A percentile compares a stretch with the other conserved stretches of the same genome.
These are phyloP conservation scores for Spisula solida DNA, from an alignment of 2,888 invertebrate species.

Conservation along the genomic window DNA sequence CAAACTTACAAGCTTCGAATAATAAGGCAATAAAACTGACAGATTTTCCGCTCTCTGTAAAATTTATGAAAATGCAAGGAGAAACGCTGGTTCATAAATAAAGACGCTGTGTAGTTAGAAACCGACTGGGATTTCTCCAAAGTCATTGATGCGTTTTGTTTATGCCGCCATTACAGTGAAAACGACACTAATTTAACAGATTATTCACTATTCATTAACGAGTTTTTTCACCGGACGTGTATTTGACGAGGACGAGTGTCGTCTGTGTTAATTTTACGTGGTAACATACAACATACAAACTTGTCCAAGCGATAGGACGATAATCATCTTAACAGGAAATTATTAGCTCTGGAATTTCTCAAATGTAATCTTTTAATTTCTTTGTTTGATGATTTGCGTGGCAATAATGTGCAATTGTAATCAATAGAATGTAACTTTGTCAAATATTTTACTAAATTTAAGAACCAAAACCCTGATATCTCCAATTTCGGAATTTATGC, in stretches of 20 bases:
- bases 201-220: neutral
- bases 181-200: slow-evolving; percentile 23
- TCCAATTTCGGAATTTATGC: too few species aligned
- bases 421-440: too few species aligned
- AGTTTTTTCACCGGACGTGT: neutral
- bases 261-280: neutral
- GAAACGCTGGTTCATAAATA: slow-evolving; percentile 35
- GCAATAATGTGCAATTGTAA: neutral
- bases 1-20: slow-evolving; percentile 49
- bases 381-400: neutral
- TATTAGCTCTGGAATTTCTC: slow-evolving; percentile 14
- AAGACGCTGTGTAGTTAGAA: neutral
- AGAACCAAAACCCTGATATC: too few species aligned
- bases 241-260: neutral
- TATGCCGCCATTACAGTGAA: slow-evolving; percentile 20
- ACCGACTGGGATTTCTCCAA: slow-evolving; percentile 26
- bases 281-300: neutral
- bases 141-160: slow-evolving; percentile 46
- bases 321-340: slow-evolving; percentile 14
- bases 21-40: slow-evolving; percentile 61
- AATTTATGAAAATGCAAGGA: slow-evolving; percentile 58
- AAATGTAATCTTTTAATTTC: neutral
- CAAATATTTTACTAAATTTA: too few species aligned
- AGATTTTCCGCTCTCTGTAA: slow-evolving; percentile 52
- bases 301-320: neutral